A percentile compares a stretch with the other conserved stretches of the same genome.
phyloP scores from a whole-genome alignment of 2,113 vertebrate species.

The Nesoenas mayeri region DNA sequence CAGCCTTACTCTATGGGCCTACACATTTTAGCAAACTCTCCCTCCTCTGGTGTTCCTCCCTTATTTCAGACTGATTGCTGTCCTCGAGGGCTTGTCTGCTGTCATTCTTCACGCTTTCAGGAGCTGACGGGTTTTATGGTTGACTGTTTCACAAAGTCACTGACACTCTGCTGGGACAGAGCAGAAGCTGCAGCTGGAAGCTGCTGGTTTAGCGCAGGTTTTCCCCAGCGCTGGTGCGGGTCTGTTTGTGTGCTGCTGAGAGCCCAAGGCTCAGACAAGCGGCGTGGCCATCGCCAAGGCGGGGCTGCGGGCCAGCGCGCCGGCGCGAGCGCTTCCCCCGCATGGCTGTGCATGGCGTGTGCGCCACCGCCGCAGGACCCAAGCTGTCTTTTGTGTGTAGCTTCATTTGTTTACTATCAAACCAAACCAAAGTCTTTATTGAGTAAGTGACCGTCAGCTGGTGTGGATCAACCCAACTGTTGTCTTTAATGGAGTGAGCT shows the following conservation, averaged over 20 bases:
- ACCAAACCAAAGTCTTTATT: not conserved
- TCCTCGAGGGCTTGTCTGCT: not conserved
- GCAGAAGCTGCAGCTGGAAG: not conserved
- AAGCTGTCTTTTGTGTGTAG: not conserved
- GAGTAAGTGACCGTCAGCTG: not conserved
- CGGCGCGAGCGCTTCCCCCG: not conserved
- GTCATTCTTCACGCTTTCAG: not conserved
- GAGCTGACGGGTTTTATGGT: not conserved
- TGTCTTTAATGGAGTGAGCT: not conserved
- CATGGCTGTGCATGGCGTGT: not conserved
- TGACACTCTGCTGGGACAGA: not conserved
- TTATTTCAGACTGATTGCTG: not conserved
- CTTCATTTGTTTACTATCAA: not conserved
- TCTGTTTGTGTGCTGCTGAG: not conserved
- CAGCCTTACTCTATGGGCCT: not conserved
- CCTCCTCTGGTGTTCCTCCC: not conserved
- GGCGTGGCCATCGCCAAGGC: not conserved
- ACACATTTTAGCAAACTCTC: not conserved
- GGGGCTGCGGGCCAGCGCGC: slow-evolving; percentile 39
- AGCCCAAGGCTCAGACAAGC: not conserved
- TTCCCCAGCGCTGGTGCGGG: not conserved
- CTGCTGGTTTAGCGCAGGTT: not conserved
- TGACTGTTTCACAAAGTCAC: not conserved
- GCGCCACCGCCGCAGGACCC: not conserved
- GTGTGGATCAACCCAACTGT: not conserved